phyloP scores from a whole-genome alignment of 2,888 invertebrate species.

The Drosophila emarginata region DNA sequence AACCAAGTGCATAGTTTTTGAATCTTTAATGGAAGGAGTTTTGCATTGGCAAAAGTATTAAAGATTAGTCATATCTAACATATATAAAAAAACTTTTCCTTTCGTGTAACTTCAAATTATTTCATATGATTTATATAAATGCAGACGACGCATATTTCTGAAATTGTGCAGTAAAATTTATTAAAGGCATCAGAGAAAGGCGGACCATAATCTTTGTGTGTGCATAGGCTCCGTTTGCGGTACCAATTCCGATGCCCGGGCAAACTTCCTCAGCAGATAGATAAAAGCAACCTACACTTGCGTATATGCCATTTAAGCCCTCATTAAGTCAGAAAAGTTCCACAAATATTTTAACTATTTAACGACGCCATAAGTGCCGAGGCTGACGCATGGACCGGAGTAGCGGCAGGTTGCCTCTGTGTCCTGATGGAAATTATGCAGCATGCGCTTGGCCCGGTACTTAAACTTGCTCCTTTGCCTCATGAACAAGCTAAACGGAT shows the following conservation, averaged over 20 bases:
- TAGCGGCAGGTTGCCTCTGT: conserved; percentile 37
- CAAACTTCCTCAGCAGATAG: conserved; percentile 24
- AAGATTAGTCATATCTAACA: no score
- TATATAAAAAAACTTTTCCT: not conserved
- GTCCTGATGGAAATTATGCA: conserved; percentile 66
- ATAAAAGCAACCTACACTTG: conserved; percentile 49
- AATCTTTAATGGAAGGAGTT: not conserved
- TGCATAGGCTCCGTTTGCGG: conserved; percentile 6
- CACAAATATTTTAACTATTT: conserved; percentile 65
- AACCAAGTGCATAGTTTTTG: no score
- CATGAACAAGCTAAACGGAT: conserved; percentile 14
- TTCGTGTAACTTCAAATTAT: not conserved
- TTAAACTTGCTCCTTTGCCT: conserved; percentile 54
- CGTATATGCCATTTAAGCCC: conserved; percentile 64
- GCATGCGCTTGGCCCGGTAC: conserved; percentile 44
- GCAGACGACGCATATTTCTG: not conserved
- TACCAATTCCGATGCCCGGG: conserved; percentile 2
- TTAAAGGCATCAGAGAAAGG: not conserved
- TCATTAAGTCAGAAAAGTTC: conserved; percentile 64
- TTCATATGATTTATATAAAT: not conserved
- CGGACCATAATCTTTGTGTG: not conserved
- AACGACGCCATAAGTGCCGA: conserved; percentile 59
- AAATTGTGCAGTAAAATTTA: not conserved
- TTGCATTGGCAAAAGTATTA: not conserved
- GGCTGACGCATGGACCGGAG: conserved; percentile 28